Base-by-base conservation (phyloP, 2,113 vertebrate genomes). In the Psettodes erumei region DNA sequence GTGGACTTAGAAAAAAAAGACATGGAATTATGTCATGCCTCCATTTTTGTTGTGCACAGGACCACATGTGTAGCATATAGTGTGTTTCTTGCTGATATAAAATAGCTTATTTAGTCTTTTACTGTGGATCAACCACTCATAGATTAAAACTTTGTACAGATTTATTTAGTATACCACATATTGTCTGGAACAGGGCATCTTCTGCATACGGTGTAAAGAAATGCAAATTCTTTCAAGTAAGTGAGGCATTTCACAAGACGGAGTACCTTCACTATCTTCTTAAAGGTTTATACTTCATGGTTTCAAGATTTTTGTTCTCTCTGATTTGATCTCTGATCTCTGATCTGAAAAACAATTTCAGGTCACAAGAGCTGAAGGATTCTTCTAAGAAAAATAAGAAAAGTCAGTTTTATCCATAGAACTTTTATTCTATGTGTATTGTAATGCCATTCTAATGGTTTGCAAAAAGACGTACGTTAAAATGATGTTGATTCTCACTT, bases 291-390 rank as follows among this genome's bases (percentile, higher is more conserved):
- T 55, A 8, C 10, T 2, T 74, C 7, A 30, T 16, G 16, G 28
- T 59, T 51, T 81, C 51, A 45, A 19, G 37, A n/a, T n/a, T n/a
- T n/a, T n/a, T n/a, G n/a, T n/a, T n/a, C n/a, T n/a, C n/a, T n/a
- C n/a, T n/a, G n/a, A n/a, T n/a, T n/a, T n/a, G n/a, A n/a, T n/a
- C n/a, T n/a, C n/a, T n/a, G n/a, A n/a, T n/a, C n/a, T n/a, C n/a
- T n/a, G n/a, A n/a, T n/a, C n/a, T 72, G 61, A 72, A 28, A 43
- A 53, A 37, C 51, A 42, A 58, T 65, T 71, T 67, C 37, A 60
- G 53, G 43, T 42, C 2, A 8, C 0, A 28, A 21, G 33, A 4
- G 32, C 38, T 15, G 25, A 38, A 30, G 28, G 43, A 60, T 23
- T 45, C 3, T 25, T n/a, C n/a, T n/a, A n/a, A n/a, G n/a, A n/a